These are phyloP conservation scores for Microctonus hyperodae DNA, from an alignment of 2,888 invertebrate genomes.

Conservation along the genomic window DNA sequence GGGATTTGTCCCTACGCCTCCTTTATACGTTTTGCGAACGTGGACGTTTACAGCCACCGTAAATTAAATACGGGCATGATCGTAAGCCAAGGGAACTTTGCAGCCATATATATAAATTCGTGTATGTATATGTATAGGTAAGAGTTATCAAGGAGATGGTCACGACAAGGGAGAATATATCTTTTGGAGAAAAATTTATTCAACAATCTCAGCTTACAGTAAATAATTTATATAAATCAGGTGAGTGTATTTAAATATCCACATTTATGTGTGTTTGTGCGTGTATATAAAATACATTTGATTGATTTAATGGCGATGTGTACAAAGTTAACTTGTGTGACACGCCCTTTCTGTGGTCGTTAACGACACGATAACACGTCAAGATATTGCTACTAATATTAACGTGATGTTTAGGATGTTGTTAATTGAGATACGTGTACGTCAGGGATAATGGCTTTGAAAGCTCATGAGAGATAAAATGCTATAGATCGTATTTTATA, in stretches of 20 bases:
- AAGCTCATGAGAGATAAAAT: background rate
- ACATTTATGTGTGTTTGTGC: background rate
- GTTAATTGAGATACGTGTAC: conserved; percentile 11
- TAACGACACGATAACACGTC: conserved; percentile 41
- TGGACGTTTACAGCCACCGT: conserved; percentile 57
- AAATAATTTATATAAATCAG: too few species aligned
- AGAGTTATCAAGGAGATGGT: too few species aligned
- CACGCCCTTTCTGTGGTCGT: conserved; percentile 24
- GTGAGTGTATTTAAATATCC: too few species aligned
- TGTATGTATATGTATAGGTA: background rate
- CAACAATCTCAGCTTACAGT: too few species aligned
- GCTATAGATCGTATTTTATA: too few species aligned
- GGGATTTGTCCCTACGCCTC: conserved; percentile 16
- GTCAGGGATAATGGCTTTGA: background rate
- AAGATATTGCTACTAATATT: conserved; percentile 37
- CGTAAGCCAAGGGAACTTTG: conserved; percentile 39
- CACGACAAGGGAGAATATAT: too few species aligned
- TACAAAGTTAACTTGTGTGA: background rate
- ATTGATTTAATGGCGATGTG: conserved; percentile 16
- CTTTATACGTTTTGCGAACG: conserved; percentile 38
- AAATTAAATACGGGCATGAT: conserved; percentile 53
- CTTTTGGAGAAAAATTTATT: too few species aligned
- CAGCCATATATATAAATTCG: background rate
- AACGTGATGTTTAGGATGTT: conserved; percentile 11
- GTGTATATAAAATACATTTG: background rate